Base-by-base conservation (phyloP, 1,140 invertebrate species). In the Drosophila nigrodunni region DNA sequence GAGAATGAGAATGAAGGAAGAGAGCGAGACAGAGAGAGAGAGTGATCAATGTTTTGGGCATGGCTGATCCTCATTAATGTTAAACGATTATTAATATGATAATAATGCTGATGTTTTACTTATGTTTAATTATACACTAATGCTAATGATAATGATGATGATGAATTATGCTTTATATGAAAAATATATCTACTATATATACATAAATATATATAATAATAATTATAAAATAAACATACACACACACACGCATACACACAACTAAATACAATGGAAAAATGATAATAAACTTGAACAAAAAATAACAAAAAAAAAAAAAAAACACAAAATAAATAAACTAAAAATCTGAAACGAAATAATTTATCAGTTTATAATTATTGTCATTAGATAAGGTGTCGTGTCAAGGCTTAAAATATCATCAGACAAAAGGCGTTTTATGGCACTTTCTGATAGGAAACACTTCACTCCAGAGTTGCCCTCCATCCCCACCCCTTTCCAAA, bases 111-210 rank as follows among this genome's bases (percentile, higher is more conserved):
- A 74, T 74, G 65, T 74, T 68, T 72, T 66, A 72, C 55, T 50
- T 73, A 73, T 66, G 37, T 65, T 52, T 73, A 72, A 73, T 61
- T 54, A 55, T 59, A 55, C 57, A 25, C 18, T 69, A 61, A 60
- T 50, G 52, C 59, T 74, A 82, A 78, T 73, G 60, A 57, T 69
- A 60, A 75, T 74, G 49, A 60, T 81, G 64, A 81, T 74, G 64
- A 83, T 87, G 82, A 88, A 87, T 87, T 85, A 88, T 88, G 83
- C 79, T 67, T 77, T 58, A 77, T 69, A 52, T 72, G 70, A 49
- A 74, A 75, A 46, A 64, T 49, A 71, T 44, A 62, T 34, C 39
- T 49, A 52, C 35, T 37, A 41, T 57, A 30, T 34, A 52, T 52
- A n/a, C 18, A 35, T 21, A 64, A 52, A 39, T 41, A 74, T 54